Percentiles rank a stretch among this genome's conserved stretches.
phyloP scores from a whole-genome alignment of 2,888 invertebrate species.

The Catocala fraxini region DNA sequence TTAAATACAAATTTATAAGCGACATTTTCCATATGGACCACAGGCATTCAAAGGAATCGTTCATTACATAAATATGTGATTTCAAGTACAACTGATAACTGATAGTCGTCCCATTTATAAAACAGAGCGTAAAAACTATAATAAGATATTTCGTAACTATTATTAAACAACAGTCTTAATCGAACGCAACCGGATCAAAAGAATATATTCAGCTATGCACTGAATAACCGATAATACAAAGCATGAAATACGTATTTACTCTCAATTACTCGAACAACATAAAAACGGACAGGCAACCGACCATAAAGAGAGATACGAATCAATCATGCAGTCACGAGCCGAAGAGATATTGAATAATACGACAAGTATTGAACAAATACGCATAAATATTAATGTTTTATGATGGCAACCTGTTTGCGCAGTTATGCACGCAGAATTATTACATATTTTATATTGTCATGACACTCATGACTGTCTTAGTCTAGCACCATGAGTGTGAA shows the following conservation, averaged over 20 bases:
- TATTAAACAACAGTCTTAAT: slow-evolving; percentile 9
- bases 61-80: too few relatives aligned
- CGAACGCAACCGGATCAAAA: slow-evolving; percentile 37
- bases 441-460: background rate
- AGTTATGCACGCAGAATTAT: background rate
- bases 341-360: slow-evolving; percentile 43
- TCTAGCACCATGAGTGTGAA: too few relatives aligned
- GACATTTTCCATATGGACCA: too few relatives aligned
- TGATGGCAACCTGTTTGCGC: slow-evolving; percentile 1
- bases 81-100: background rate
- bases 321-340: slow-evolving; percentile 41
- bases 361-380: slow-evolving; percentile 15
- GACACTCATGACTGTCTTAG: background rate
- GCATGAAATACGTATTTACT: slow-evolving; percentile 47
- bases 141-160: slow-evolving; percentile 9
- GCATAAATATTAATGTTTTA: slow-evolving; percentile 17
- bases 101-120: background rate
- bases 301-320: slow-evolving; percentile 52
- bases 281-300: slow-evolving; percentile 47
- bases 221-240: slow-evolving; percentile 32
- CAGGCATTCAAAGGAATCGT: too few relatives aligned
- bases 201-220: slow-evolving; percentile 42
- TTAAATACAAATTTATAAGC: too few relatives aligned
- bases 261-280: slow-evolving; percentile 47
- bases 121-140: slow-evolving; percentile 5